Percentiles rank a stretch among this genome's conserved stretches.
Conservation (phyloP, 1,140 invertebrate species). For the Goniozus legneri region DNA sequence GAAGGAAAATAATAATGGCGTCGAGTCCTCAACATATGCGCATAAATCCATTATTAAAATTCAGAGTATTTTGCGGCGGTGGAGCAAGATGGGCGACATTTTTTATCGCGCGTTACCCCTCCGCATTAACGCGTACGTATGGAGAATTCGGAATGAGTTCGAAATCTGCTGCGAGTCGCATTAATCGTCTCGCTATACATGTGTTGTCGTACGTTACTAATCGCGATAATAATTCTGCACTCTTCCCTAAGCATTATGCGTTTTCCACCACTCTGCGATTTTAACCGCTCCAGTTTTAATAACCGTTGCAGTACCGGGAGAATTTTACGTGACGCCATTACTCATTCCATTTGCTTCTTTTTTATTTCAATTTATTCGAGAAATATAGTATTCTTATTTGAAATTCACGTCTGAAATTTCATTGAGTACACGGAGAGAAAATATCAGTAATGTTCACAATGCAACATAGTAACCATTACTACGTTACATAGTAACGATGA, state of each 20-base stretch:
- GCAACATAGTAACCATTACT: too few relatives aligned
- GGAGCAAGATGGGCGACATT: conserved; percentile 30
- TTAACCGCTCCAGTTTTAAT: conserved; percentile 27
- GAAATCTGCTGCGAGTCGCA: conserved; percentile 32
- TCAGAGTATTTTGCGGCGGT: conserved; percentile 39
- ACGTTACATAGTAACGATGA: too few relatives aligned
- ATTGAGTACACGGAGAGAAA: too few relatives aligned
- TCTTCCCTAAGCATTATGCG: too few relatives aligned
- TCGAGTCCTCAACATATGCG: conserved; percentile 43
- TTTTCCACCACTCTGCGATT: too few relatives aligned
- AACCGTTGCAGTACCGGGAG: conserved; percentile 25
- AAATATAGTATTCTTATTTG: neutral
- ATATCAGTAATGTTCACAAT: too few relatives aligned
- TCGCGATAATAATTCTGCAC: too few relatives aligned
- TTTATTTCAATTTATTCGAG: neutral
- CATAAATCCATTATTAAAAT: conserved; percentile 56
- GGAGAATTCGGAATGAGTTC: conserved; percentile 35
- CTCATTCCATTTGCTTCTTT: neutral
- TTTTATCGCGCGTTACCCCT: conserved; percentile 40
- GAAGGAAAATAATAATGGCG: conserved; percentile 32
- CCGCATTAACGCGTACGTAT: conserved; percentile 39
- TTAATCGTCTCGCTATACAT: conserved; percentile 39
- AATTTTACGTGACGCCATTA: too few relatives aligned
- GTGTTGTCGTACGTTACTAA: too few relatives aligned
- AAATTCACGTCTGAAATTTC: too few relatives aligned